Base-by-base conservation (phyloP, 1,140 invertebrate genomes). In the Saccostrea cuccullata region DNA sequence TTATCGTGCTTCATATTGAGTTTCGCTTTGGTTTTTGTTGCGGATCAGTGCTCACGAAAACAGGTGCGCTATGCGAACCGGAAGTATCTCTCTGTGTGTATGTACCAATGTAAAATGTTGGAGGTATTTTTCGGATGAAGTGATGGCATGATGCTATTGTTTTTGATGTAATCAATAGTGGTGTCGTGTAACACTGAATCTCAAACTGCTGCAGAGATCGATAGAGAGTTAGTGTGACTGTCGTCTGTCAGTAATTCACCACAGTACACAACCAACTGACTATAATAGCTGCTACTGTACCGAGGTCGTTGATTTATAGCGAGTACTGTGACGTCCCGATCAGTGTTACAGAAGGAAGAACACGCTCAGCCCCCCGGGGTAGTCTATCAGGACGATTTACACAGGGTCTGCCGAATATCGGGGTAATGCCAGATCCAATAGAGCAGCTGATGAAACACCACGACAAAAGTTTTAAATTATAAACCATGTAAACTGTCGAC, bases 1-100 rank as follows among this genome's bases (percentile, higher is more conserved):
- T 8, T 9, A 47, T 47, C 47, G 47, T 8, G 47, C 47, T 47
- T 47, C 47, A 47, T 47, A 47, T 47, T 47, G 5, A 47, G 47
- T 47, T 47, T 47, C 47, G 47, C 47, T 47, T 9, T 47, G 47
- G 47, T 6, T 47, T 47, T 47, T 47, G 47, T 20, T 20, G 23
- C 70, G 70, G 70, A 15, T 26, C 70, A 77, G 23, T 77, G 70
- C 70, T 17, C 30, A 30, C 9, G 15, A 77, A 23, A 77, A 17
- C 70, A 77, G 70, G 70, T 77, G 70, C 70, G 70, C 70, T 77
- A 30, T 30, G 70, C 70, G 70, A 77, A 77, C 70, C 70, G 70
- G 70, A 77, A 77, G 70, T 26, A 30, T 36, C 26, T 77, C 3
- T 30, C 26, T 30, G 26, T 36, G 23, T 30, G 30, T 77, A 77